Evolutionary conservation across 1,140 invertebrate species (phyloP), one percentile per base, ranked within the genome.

Genomic region (Camponotus pennsylvanicus): DNA sequence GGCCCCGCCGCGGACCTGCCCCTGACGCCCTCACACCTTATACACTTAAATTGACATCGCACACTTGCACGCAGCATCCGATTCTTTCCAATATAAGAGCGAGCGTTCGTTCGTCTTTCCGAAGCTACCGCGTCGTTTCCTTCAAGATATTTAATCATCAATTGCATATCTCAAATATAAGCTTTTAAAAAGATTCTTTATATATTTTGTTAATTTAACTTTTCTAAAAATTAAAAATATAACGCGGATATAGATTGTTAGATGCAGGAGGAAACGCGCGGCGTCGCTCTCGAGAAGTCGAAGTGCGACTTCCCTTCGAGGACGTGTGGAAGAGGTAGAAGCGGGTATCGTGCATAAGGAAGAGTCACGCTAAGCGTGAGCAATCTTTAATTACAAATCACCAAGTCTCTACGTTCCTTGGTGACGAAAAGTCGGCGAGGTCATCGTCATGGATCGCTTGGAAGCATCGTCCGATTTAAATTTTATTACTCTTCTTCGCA

Each of bases 1-100:
- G 93, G 92, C 94, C 94, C 94, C 92, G 92, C 93, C 93, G 89
- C 92, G 90, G 91, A 94, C 92, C 86, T 89, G 89, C 90, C 80
- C 92, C 92, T 93, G 94, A 93, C 94, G 92, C 94, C 94, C 92
- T 91, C 91, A 90, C 86, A 91, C 57, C 78, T 90, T 88, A 67
- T 91, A 92, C 93, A 94, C 88, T 89, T 90, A 93, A 91, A 78
- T 92, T 92, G 91, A 91, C 91, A 93, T 92, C 89, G 88, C 93
- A 92, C 92, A 92, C 91, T 83, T 83, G 79, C 92, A 87, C 89
- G 76, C 90, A 86, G 83, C 90, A 89, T 90, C 92, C 90, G 86
- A 88, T 90, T 82, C 73, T 90, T 91, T 92, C 89, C 87, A 89
- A 92, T 83, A 88, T 90, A 90, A 87, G 90, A 92, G 87, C 88